These are phyloP conservation scores for Indicator indicator DNA, from an alignment of 2,113 vertebrate genomes.

Conservation along the genomic window DNA sequence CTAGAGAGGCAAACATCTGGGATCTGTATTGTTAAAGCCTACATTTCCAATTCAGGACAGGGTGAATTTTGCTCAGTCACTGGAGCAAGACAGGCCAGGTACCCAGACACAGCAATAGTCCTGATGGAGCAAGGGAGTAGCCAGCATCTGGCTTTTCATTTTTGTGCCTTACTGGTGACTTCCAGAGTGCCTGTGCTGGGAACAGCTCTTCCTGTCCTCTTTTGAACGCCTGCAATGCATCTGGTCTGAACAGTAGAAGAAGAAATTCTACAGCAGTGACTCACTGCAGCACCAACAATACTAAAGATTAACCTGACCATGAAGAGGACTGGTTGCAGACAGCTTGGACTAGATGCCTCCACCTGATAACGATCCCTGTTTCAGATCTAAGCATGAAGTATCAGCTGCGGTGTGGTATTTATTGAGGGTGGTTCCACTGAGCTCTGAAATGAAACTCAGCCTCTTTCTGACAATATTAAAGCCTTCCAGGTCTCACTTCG, in stretches of 20 bases:
- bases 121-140: background rate
- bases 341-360: background rate
- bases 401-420: background rate
- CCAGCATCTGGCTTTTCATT: constrained; percentile 46
- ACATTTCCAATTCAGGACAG: background rate
- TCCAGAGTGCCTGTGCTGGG: constrained; percentile 69
- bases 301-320: constrained; percentile 33
- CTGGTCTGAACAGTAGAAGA: constrained; percentile 79
- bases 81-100: background rate
- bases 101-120: background rate
- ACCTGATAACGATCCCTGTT: background rate
- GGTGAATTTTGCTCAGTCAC: background rate
- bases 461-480: background rate
- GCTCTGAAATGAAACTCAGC: background rate
- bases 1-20: background rate
- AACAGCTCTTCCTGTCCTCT: constrained; percentile 77
- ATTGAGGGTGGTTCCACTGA: background rate
- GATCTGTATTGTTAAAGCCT: background rate
- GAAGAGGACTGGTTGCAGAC: constrained; percentile 20
- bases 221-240: constrained; percentile 70
- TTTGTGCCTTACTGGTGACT: constrained; percentile 69
- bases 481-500: background rate
- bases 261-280: constrained; percentile 76
- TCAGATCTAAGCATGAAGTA: background rate
- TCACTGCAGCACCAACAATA: constrained; percentile 74